These are phyloP conservation scores for Pycnomerus fuliginosus DNA, from an alignment of 2,888 invertebrate species.

Conservation along the genomic window DNA sequence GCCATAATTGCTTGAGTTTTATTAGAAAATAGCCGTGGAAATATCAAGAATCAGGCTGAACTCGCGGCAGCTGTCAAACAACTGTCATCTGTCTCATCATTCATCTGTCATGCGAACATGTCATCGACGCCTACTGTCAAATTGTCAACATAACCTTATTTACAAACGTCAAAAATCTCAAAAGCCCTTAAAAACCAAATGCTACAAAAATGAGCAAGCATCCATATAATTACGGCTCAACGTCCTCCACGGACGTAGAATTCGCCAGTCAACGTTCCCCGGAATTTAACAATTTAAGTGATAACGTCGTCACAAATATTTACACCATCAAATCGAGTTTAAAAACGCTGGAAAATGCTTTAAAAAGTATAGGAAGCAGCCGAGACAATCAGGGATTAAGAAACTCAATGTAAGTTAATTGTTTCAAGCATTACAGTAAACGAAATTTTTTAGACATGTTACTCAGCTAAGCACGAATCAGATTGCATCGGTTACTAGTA, in stretches of 20 bases:
- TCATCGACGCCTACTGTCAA: no score
- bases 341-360: constrained; percentile 69
- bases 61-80: no score
- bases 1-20: no score
- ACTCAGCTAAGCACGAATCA: constrained; percentile 75
- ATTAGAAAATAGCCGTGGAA: no score
- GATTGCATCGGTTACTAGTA: constrained; percentile 70
- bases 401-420: constrained; percentile 61
- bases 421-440: no score
- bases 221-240: constrained; percentile 48
- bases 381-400: constrained; percentile 70
- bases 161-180: no score
- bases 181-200: no score
- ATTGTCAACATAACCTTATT: no score
- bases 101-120: no score
- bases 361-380: constrained; percentile 73
- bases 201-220: constrained; percentile 40
- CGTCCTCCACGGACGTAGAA: constrained; percentile 63
- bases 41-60: no score
- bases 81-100: no score
- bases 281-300: constrained; percentile 76
- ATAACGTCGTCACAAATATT: constrained; percentile 79
- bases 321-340: constrained; percentile 74
- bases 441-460: constrained; percentile 67
- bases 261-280: constrained; percentile 69